Evolutionary conservation across 2,113 vertebrate genomes (phyloP).

Genomic region (Hyla sarda): DNA sequence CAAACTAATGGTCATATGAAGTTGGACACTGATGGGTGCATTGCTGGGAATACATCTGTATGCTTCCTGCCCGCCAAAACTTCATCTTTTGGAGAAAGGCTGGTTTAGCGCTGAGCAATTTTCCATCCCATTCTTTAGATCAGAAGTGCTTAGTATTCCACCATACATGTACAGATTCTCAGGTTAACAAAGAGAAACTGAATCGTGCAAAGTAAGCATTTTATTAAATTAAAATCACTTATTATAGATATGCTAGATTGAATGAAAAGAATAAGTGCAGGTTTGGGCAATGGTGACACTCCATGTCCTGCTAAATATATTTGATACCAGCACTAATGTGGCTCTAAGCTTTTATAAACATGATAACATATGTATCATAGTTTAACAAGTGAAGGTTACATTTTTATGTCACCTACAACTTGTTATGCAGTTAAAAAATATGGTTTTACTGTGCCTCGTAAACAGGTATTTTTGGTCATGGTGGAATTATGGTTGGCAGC

Average conservation of each 20-base stretch:
- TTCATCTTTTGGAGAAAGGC: no score
- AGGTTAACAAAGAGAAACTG: not conserved
- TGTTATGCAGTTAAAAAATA: not conserved
- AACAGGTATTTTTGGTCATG: not conserved
- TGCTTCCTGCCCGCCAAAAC: no score
- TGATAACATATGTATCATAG: no score
- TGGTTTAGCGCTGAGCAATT: no score
- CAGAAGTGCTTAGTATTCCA: not conserved
- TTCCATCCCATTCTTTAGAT: not conserved
- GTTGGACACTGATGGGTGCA: not conserved
- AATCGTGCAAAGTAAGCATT: no score
- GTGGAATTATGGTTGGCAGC: conserved; percentile 64
- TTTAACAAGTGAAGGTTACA: not conserved
- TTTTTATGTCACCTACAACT: not conserved
- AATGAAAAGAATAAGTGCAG: not conserved
- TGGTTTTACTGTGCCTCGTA: not conserved
- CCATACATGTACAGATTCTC: not conserved
- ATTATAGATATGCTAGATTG: not conserved
- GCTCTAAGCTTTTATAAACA: no score
- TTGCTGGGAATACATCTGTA: not conserved
- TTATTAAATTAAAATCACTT: not conserved
- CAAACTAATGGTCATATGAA: not conserved
- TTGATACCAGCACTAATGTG: no score
- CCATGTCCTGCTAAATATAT: no score
- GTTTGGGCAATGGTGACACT: not conserved